These are phyloP conservation scores for Anguilla japonica DNA, from an alignment of 2,113 vertebrate genomes.

Conservation along the genomic window DNA sequence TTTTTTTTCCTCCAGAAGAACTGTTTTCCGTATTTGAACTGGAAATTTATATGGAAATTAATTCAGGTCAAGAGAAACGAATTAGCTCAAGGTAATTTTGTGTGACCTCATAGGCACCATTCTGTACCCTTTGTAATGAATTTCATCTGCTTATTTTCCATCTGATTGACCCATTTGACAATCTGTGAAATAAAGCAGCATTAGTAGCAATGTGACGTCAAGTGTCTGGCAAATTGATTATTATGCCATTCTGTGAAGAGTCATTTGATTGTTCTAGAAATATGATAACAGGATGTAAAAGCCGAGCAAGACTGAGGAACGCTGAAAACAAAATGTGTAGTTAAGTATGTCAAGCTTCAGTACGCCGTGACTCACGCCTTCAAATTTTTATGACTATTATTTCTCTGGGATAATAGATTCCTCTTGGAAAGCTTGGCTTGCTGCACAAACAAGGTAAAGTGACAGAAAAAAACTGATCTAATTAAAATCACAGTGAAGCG, in stretches of 20 bases:
- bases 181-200: conserved; percentile 18
- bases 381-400: not conserved
- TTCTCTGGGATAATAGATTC: not conserved
- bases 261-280: not conserved
- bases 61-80: conserved; percentile 75
- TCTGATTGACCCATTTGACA: conserved; percentile 60
- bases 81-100: conserved; percentile 58
- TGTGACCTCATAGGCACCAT: conserved; percentile 56
- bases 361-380: not conserved
- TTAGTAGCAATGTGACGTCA: conserved; percentile 8
- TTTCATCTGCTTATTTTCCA: conserved; percentile 58
- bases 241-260: not conserved
- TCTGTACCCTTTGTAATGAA: conserved; percentile 60
- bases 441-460: not conserved
- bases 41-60: conserved; percentile 74
- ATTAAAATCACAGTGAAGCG: not conserved
- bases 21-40: conserved; percentile 66
- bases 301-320: not conserved
- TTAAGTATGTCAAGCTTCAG: not conserved
- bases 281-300: not conserved
- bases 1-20: conserved; percentile 22
- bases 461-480: conserved; percentile 6
- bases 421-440: not conserved
- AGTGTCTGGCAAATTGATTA: conserved; percentile 54
- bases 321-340: not conserved